Base-by-base conservation (phyloP, 2,113 vertebrate species). In the Etheostoma cragini region DNA sequence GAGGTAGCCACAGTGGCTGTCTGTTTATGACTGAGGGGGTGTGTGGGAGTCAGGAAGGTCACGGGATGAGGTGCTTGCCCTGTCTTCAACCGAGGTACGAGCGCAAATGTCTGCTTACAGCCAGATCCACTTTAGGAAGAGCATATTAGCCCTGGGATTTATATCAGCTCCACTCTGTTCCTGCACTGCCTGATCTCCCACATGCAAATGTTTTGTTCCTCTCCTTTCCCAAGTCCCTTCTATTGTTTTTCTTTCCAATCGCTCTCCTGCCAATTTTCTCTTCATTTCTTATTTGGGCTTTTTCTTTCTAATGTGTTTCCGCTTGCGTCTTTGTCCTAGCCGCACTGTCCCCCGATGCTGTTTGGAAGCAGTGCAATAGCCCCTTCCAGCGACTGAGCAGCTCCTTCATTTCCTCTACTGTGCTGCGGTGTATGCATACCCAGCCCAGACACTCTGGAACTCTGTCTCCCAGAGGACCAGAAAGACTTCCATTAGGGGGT, bases 1-100 rank as follows among this genome's bases (percentile, higher is more conserved):
- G 79, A 82, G 75, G 86, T 76, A 78, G 72, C 73, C 79, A 77
- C 89, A 76, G 72, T 66, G 87, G 86, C 79, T 81, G 84, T 58
- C 68, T 83, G 76, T 69, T 83, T 79, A 86, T 79, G 82, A 86
- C 76, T 46, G 49, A 33, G 33, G 57, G 71, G 24, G 72, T 64
- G 76, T 73, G 71, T 72, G 80, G 80, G 57, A 86, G 78, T 49
- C 62, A n/a, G 60, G 56, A 73, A 70, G 72, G 64, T 84, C 66
- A 73, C 33, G 0, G n/a, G 72, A 74, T 42, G 35, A 56, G 50
- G 46, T 71, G 76, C 4, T 21, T 75, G 77, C 73, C 42, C 38
- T 66, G 76, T 75, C 81, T 78, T 63, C 53, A 62, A 19, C 42
- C 1, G 33, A 72, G 52, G 60, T 75, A 65, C 64, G 30, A 61